Conservation (phyloP, 2,113 vertebrate species). For the Hippoglossus stenolepis region DNA sequence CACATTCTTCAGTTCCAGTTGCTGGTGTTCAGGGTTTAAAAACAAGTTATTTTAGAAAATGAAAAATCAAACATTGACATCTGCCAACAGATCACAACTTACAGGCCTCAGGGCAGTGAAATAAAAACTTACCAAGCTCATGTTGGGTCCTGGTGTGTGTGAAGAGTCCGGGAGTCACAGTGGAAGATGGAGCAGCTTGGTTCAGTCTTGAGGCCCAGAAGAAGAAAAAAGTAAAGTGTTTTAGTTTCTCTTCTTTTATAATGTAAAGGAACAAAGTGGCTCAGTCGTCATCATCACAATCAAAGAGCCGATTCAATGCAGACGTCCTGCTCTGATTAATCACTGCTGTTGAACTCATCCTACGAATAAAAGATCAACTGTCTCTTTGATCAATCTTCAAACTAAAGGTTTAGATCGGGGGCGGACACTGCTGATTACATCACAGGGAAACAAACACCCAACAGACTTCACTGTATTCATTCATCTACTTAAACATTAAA, state of each 20-base stretch:
- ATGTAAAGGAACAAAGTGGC: background rate
- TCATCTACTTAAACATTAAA: background rate
- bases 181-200: background rate
- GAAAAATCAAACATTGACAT: background rate
- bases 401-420: background rate
- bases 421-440: background rate
- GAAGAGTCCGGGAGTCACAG: conserved; percentile 11
- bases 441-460: background rate
- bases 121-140: conserved; percentile 54
- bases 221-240: background rate
- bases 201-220: background rate
- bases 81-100: background rate
- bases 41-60: background rate
- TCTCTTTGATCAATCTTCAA: background rate
- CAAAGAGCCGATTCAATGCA: background rate
- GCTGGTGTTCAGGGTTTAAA: conserved; percentile 52
- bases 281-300: background rate
- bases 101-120: background rate
- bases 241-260: background rate
- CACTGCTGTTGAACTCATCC: background rate
- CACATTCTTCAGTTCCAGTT: conserved; percentile 84
- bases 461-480: background rate
- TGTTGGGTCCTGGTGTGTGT: conserved; percentile 31
- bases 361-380: background rate
- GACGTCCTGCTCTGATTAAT: background rate